Base-by-base conservation (phyloP, 1,140 invertebrate genomes). In the Cecropterus lyciades region DNA sequence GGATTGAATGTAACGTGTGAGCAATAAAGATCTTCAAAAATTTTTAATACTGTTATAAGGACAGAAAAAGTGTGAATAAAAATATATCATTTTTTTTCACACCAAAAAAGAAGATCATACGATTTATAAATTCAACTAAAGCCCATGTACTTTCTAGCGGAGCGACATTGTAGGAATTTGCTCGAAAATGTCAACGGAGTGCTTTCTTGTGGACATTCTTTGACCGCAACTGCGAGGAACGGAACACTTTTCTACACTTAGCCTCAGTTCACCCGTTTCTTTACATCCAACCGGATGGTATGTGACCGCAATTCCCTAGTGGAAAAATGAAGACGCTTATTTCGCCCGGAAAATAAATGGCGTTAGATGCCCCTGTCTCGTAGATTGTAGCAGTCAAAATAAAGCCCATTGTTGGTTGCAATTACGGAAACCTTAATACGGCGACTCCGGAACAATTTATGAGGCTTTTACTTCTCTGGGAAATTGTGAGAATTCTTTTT, bases 271-370 rank as follows among this genome's bases (percentile, higher is more conserved):
- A 68, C 59, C 62, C 51, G 53, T 56, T 56, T 56, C 37, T 56
- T 56, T 56, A 55, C 37, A 65, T 59, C n/a, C n/a, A n/a, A n/a
- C 40, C 65, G 24, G 56, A 69, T 62, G 49, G 56, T 60, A 73
- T 72, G 82, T 79, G 77, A 81, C 72, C 74, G 75, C 73, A 79
- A 81, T 85, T 79, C 57, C 51, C 75, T 71, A 74, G 63, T 69
- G 65, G 78, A 74, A 70, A 79, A 82, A 78, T 81, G 69, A 70
- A 72, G 74, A 69, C 75, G 65, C 68, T 77, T 76, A 75, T 80
- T 79, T 77, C 73, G 72, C 75, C 73, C 75, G 80, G 75, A 71
- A 80, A 78, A 84, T 85, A 85, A 79, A 86, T 84, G 72, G 75
- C 70, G 53, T 67, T 63, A 59, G 68, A 72, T 46, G 68, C 56